Evolutionary conservation across 2,797 vertebrate genomes (phyloP), one percentile per base, ranked within the genome.

Genomic region (Peromyscus attwateri): DNA sequence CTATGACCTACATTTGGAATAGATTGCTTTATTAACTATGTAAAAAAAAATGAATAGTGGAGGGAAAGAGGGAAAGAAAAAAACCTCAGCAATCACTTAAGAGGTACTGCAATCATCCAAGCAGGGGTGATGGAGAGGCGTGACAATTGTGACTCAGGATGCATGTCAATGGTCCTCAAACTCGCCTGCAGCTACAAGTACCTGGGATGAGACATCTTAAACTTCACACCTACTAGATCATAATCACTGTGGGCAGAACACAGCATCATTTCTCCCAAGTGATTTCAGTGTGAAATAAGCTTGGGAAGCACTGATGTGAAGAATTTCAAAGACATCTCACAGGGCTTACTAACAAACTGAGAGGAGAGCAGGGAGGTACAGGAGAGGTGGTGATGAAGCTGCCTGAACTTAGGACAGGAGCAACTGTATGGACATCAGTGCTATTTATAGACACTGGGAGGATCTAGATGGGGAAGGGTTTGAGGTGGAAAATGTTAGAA

Each of bases 1-100:
- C 90, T 71, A n/a, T 31, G 80, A 92, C 71, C 64, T 89, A 60
- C 49, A n/a, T 87, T 92, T 88, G 80, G 49, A 27, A 25, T 43
- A 96, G 31, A 34, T 87, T 87, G 79, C 46, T 68, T 49, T 43
- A 79, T 57, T 55, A 83, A 89, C 57, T 57, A 2, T n/a, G 12
- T 49, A 49, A 75, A 90, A 87, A 87, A 93, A 52, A 55, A 55
- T 13, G 75, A 8, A 73, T 77, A 31, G 49, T 73, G 9, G 60
- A 92, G 31, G 5, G 12, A 75, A 92, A 81, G n/a, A 68, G 23
- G 55, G 4, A 89, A 71, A 87, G 90, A 34, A 64, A 73, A 87
- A 49, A 25, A 14, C 6, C 2, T 3, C 4, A 95, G 37, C 3
- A 31, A 81, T 75, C 70, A 81, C 17, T 34, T 70, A 37, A 37